Conservation (phyloP, 2,888 invertebrate genomes). For the Leucophora obtusa region DNA sequence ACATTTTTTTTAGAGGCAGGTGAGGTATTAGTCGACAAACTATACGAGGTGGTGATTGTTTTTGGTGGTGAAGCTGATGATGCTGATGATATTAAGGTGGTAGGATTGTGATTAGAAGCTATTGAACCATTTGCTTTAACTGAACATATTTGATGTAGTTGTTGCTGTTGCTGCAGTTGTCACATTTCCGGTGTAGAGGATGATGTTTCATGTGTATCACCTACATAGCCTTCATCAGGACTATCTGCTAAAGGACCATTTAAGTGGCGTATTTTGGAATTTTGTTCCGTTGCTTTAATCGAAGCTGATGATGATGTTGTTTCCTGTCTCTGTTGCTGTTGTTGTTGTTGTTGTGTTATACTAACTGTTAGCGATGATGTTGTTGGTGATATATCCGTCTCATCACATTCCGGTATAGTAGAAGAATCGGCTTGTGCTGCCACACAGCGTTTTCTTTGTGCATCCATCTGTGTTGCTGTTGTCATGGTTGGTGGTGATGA, state of each 20-base stretch:
- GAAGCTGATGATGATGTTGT: constrained; percentile 53
- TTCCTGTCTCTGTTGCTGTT: constrained; percentile 55
- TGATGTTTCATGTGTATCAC: constrained; percentile 84
- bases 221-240: constrained; percentile 93
- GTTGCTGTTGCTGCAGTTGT: constrained; percentile 75
- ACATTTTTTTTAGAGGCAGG: constrained; percentile 59
- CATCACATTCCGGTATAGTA: constrained; percentile 78
- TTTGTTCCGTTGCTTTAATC: constrained; percentile 69
- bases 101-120: constrained; percentile 30
- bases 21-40: constrained; percentile 51
- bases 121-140: constrained; percentile 44
- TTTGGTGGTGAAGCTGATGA: constrained; percentile 35
- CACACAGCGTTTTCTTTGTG: constrained; percentile 80
- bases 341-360: constrained; percentile 59
- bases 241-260: constrained; percentile 84
- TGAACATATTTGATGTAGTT: constrained; percentile 20
- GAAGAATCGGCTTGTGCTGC: constrained; percentile 81
- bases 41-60: constrained; percentile 38
- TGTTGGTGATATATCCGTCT: constrained; percentile 75
- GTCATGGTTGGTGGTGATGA: constrained; percentile 5
- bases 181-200: constrained; percentile 82
- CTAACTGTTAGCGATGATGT: constrained; percentile 60
- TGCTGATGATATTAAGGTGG: constrained; percentile 49
- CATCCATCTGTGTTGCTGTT: constrained; percentile 70
- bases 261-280: constrained; percentile 80